Conservation (phyloP, 2,113 vertebrate genomes). For the Gymnarchus niloticus region DNA sequence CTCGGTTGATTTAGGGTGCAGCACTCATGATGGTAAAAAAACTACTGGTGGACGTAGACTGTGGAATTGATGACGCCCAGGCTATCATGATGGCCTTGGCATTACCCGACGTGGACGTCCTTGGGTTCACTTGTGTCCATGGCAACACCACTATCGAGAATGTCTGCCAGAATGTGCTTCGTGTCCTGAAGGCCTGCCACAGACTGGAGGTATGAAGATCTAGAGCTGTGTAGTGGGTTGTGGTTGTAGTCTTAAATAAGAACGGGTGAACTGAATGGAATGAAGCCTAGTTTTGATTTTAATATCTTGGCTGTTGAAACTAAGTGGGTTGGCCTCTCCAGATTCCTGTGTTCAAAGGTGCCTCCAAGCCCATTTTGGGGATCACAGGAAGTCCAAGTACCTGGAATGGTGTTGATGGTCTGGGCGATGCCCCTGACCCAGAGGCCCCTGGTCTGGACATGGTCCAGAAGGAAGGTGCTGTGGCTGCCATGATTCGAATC, state of each 20-base stretch:
- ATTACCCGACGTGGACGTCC: conserved; percentile 50
- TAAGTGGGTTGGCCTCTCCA: conserved; percentile 20
- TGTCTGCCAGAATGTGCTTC: conserved; percentile 63
- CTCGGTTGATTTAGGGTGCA: conserved; percentile 7
- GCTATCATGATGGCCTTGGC: conserved; percentile 66
- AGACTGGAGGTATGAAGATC: conserved; percentile 49
- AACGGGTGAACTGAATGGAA: no score
- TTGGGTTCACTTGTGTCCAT: conserved; percentile 63
- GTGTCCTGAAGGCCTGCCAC: conserved; percentile 59
- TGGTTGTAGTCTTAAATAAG: neutral
- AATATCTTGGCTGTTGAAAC: neutral
- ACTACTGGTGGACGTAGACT: conserved; percentile 64
- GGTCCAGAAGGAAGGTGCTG: conserved; percentile 57
- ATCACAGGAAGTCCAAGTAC: conserved; percentile 21
- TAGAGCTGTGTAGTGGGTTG: neutral
- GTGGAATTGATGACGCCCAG: conserved; percentile 68
- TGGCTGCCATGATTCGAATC: conserved; percentile 60
- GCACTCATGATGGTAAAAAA: conserved; percentile 54
- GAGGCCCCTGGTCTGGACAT: conserved; percentile 53
- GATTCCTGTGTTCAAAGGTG: conserved; percentile 66
- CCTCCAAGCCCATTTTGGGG: conserved; percentile 50
- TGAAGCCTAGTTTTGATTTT: neutral
- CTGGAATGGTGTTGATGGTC: conserved; percentile 62
- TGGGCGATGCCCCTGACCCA: conserved; percentile 62
- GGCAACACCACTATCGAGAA: conserved; percentile 66